A percentile compares a stretch with the other conserved stretches of the same genome.
Evolutionary conservation across 1,140 invertebrate genomes (phyloP).

Genomic region (Caenorhabditis latens): DNA sequence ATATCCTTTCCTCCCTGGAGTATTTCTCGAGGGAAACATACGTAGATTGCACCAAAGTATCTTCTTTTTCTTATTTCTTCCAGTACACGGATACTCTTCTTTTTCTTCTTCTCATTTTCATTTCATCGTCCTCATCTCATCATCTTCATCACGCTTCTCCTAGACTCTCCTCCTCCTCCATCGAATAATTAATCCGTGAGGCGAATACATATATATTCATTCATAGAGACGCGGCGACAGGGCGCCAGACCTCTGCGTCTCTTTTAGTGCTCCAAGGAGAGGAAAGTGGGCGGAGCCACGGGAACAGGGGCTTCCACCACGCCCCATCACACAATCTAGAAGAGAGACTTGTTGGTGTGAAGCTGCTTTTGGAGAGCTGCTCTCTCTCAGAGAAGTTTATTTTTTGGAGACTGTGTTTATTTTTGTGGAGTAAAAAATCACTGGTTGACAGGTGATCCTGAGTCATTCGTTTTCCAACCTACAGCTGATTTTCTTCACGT

Average conservation of each 20-base stretch:
- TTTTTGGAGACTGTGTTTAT: neutral
- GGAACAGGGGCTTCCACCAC: conserved; percentile 48
- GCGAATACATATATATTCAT: conserved; percentile 25
- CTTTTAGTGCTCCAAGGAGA: neutral
- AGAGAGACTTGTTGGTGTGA: conserved; percentile 21
- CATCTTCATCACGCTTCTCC: neutral
- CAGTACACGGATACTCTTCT: neutral
- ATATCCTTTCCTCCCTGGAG: neutral
- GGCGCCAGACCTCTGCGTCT: conserved; percentile 45
- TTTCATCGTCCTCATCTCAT: conserved; percentile 45
- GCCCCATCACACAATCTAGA: conserved; percentile 55
- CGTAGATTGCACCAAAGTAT: neutral
- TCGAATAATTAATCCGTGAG: conserved; percentile 52
- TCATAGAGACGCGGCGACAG: conserved; percentile 51
- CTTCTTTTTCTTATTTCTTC: neutral
- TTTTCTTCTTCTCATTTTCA: conserved; percentile 1
- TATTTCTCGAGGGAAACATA: neutral
- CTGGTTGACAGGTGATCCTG: neutral
- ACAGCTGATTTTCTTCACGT: neutral
- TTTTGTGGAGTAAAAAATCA: neutral
- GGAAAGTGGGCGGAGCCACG: conserved; percentile 12
- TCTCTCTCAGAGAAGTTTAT: neutral
- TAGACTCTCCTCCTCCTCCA: neutral
- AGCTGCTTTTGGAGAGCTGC: neutral
- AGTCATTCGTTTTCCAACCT: neutral